Evolutionary conservation across 2,797 vertebrate genomes (phyloP).

Genomic region (Centropyge bicolor): DNA sequence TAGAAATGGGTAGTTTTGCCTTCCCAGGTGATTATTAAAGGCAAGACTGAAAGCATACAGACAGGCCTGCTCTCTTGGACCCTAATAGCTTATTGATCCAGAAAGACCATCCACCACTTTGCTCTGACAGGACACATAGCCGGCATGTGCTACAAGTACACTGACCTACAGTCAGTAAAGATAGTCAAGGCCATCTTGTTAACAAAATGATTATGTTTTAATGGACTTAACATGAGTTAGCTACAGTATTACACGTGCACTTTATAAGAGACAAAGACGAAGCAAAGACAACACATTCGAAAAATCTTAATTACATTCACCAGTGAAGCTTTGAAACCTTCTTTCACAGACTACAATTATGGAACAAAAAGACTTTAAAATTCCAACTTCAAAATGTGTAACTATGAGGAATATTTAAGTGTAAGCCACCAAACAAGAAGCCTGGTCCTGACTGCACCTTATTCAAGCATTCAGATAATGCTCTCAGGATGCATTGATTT

Average conservation of each 20-base stretch:
- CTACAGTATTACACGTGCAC: background rate
- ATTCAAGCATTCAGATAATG: background rate
- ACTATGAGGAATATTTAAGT: no score
- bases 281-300: background rate
- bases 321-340: background rate
- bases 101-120: slow-evolving; percentile 47
- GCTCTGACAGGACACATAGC: slow-evolving; percentile 41
- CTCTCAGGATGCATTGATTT: background rate
- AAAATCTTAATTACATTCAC: background rate
- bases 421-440: background rate
- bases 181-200: slow-evolving; percentile 28
- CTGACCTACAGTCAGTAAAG: slow-evolving; percentile 45
- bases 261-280: background rate
- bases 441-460: background rate
- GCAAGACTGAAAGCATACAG: slow-evolving; percentile 37
- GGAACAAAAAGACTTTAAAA: no score
- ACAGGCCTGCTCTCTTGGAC: slow-evolving; percentile 47
- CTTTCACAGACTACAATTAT: background rate
- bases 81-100: slow-evolving; percentile 78
- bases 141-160: slow-evolving; percentile 39
- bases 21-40: slow-evolving; percentile 64
- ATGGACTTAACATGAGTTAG: slow-evolving; percentile 14
- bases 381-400: no score
- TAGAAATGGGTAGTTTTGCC: slow-evolving; percentile 36
- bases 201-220: slow-evolving; percentile 38